These are phyloP conservation scores for Diarsia rubi DNA, from an alignment of 2,888 invertebrate genomes.

Conservation along the genomic window DNA sequence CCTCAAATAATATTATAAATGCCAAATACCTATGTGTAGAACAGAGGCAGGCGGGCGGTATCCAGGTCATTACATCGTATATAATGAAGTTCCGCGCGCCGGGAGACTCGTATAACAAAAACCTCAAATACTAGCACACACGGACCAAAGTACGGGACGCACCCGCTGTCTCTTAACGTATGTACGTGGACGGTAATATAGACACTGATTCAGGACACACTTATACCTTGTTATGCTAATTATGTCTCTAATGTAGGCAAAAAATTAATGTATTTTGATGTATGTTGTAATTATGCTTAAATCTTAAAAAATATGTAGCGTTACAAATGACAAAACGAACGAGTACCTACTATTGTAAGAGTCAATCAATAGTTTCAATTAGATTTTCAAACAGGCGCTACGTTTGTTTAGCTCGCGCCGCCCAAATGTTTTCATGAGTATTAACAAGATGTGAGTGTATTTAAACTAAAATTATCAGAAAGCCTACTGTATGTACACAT, in stretches of 20 bases:
- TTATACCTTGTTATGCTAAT: not conserved
- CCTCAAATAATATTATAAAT: not conserved
- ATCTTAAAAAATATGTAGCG: not conserved
- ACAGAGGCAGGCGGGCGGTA: slow-evolving; percentile 6
- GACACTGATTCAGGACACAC: not conserved
- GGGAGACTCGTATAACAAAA: slow-evolving; percentile 41
- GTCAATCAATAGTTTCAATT: not conserved
- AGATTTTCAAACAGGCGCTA: not conserved
- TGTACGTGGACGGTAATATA: not conserved
- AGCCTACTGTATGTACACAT: slow-evolving; percentile 25
- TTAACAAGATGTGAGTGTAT: slow-evolving; percentile 37
- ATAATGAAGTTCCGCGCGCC: slow-evolving; percentile 29
- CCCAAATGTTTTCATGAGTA: slow-evolving; percentile 28
- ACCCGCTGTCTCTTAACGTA: not conserved
- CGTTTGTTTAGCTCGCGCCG: not conserved
- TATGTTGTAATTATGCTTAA: not conserved
- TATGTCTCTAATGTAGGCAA: not conserved
- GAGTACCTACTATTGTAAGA: not conserved
- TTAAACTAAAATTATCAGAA: slow-evolving; percentile 43
- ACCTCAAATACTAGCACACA: slow-evolving; percentile 27
- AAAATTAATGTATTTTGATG: not conserved
- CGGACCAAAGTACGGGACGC: not conserved
- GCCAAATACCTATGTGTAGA: not conserved
- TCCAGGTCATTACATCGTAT: slow-evolving; percentile 30
- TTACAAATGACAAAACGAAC: not conserved